Conservation (phyloP, 2,888 invertebrate species). For the Lomographa bimaculata region DNA sequence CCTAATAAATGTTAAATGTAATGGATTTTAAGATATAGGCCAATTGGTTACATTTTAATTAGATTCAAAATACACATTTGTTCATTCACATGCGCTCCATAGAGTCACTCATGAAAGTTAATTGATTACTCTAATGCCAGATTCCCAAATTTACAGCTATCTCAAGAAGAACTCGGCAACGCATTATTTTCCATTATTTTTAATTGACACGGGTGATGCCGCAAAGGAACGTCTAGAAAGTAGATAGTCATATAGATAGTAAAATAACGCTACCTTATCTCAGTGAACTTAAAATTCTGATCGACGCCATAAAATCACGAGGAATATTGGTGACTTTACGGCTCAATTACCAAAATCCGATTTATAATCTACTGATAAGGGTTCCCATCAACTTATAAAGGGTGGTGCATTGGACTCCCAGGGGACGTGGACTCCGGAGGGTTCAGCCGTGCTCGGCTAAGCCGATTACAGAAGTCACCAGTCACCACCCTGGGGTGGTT, state of each 20-base stretch:
- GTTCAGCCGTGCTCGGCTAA: constrained; percentile 71
- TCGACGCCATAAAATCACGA: constrained; percentile 23
- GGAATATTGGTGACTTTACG: constrained; percentile 53
- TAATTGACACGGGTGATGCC: too few relatives aligned
- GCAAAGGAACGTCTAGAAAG: too few relatives aligned
- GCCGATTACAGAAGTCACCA: constrained; percentile 80
- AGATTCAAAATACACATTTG: too few relatives aligned
- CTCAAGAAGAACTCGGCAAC: too few relatives aligned
- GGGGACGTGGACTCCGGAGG: constrained; percentile 57
- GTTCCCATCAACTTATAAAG: constrained; percentile 77
- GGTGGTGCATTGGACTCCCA: constrained; percentile 62
- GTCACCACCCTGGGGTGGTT: constrained; percentile 60
- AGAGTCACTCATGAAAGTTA: too few relatives aligned
- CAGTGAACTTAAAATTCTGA: constrained; percentile 14
- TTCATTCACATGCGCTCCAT: too few relatives aligned
- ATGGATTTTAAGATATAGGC: too few relatives aligned
- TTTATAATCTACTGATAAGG: constrained; percentile 79
- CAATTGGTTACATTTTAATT: too few relatives aligned
- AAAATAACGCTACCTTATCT: constrained; percentile 8
- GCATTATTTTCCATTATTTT: too few relatives aligned
- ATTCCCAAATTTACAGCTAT: too few relatives aligned
- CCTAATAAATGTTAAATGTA: too few relatives aligned
- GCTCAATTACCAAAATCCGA: constrained; percentile 79
- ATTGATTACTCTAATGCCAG: too few relatives aligned
- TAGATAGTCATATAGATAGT: neutral